phyloP scores from a whole-genome alignment of 1,140 invertebrate genomes.

The Drosophila miranda region DNA sequence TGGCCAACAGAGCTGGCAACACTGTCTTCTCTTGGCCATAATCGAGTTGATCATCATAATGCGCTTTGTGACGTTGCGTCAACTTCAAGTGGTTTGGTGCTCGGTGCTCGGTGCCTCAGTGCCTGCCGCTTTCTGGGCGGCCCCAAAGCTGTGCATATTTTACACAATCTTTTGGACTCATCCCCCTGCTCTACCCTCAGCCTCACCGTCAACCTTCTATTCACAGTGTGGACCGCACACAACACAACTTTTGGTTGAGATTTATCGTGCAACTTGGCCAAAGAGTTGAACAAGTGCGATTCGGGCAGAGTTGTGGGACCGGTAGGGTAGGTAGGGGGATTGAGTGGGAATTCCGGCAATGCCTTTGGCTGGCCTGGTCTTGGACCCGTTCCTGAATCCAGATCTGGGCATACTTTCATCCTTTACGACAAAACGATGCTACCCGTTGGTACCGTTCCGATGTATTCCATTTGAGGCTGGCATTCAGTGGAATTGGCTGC shows the following conservation, averaged over 20 bases:
- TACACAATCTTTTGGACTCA: conserved; percentile 61
- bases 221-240: conserved; percentile 13
- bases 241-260: conserved; percentile 66
- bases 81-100: conserved; percentile 56
- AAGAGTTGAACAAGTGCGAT: conserved; percentile 26
- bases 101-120: conserved; percentile 21
- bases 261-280: conserved; percentile 69
- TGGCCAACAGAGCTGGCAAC: conserved; percentile 16
- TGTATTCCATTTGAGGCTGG: conserved; percentile 24
- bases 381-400: conserved; percentile 12
- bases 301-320: neutral
- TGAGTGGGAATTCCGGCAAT: conserved; percentile 58
- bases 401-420: conserved; percentile 28
- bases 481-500: conserved; percentile 15
- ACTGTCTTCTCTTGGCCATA: conserved; percentile 40
- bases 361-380: conserved; percentile 47
- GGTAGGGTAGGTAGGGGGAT: conserved; percentile 5
- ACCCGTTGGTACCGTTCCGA: conserved; percentile 6
- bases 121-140: conserved; percentile 27
- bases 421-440: conserved; percentile 47
- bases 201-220: conserved; percentile 5
- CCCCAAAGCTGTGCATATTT: conserved; percentile 69
- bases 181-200: too few species aligned
- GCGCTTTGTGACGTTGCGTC: conserved; percentile 75
- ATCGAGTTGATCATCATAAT: conserved; percentile 73